Percentiles rank a stretch among this genome's conserved stretches.
phyloP scores from a whole-genome alignment of 2,888 invertebrate genomes.

The Drosophila birchii region DNA sequence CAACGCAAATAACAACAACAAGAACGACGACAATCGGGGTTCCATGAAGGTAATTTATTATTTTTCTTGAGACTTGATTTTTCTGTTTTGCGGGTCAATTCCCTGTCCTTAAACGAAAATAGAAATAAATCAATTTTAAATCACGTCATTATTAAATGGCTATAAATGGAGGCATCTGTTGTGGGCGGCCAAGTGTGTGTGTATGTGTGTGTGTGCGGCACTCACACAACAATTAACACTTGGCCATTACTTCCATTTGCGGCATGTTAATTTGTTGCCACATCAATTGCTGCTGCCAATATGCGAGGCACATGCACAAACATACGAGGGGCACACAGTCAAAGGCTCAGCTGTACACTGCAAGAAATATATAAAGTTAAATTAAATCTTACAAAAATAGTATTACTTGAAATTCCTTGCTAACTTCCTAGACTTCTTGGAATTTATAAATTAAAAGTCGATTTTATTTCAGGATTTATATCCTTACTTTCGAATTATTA shows the following conservation, averaged over 20 bases:
- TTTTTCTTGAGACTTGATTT: conserved; percentile 39
- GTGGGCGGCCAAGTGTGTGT: conserved; percentile 10
- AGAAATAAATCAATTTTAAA: conserved; percentile 57
- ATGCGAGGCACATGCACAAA: conserved; percentile 66
- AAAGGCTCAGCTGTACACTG: conserved; percentile 4
- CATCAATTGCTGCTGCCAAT: conserved; percentile 80
- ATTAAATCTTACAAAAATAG: neutral
- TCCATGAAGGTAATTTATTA: conserved; percentile 62
- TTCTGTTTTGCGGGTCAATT: conserved; percentile 43
- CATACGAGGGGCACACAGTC: conserved; percentile 20
- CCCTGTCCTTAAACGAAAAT: conserved; percentile 5
- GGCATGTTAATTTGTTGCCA: conserved; percentile 84
- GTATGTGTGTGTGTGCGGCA: conserved; percentile 37
- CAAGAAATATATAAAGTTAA: neutral
- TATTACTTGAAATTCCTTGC: neutral
- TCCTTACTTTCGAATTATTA: accelerated
- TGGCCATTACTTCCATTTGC: conserved; percentile 82
- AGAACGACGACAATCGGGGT: conserved; percentile 47
- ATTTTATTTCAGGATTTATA: neutral
- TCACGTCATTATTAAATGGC: conserved; percentile 63
- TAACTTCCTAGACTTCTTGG: too few relatives aligned
- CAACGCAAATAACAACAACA: conserved; percentile 43
- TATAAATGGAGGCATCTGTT: conserved; percentile 35
- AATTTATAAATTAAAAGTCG: accelerated
- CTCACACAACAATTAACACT: conserved; percentile 77